Percentiles rank a stretch among this genome's conserved stretches.
phyloP scores from a whole-genome alignment of 2,113 vertebrate species.

The Marmota flaviventris region DNA sequence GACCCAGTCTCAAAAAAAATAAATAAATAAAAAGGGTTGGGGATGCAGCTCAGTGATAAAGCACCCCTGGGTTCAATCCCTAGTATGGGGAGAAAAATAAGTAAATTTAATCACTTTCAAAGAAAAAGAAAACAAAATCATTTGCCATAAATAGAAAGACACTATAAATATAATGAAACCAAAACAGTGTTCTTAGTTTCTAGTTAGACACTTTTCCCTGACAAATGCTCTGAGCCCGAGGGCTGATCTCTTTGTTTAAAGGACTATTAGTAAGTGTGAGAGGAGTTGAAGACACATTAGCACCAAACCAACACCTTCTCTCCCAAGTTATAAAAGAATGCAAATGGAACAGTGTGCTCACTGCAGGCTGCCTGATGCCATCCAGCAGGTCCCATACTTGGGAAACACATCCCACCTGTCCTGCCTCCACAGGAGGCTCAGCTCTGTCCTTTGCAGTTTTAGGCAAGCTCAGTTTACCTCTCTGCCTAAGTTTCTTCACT shows the following conservation, averaged over 20 bases:
- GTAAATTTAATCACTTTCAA: not conserved
- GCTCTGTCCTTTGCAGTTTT: not conserved
- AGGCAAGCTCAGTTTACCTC: not conserved
- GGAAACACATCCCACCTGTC: not conserved
- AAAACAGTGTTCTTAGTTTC: constrained; percentile 1
- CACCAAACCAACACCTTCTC: not conserved
- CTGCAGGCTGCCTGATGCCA: not conserved
- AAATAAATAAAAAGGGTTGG: no score
- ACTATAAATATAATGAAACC: constrained; percentile 41
- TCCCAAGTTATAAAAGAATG: not conserved
- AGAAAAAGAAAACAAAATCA: constrained; percentile 55
- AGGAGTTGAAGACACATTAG: not conserved
- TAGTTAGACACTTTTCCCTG: not conserved
- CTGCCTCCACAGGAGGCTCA: not conserved
- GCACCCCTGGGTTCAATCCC: no score
- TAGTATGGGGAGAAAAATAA: no score
- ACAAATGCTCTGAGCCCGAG: not conserved
- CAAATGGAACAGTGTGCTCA: not conserved
- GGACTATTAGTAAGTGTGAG: not conserved
- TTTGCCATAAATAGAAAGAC: constrained; percentile 24
- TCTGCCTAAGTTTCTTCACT: not conserved
- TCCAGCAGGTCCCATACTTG: not conserved
- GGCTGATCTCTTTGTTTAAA: not conserved
- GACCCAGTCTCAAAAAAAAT: no score
- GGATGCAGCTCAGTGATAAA: no score